Evolutionary conservation across 2,113 vertebrate genomes (phyloP).

Genomic region (Leuciscus idus): DNA sequence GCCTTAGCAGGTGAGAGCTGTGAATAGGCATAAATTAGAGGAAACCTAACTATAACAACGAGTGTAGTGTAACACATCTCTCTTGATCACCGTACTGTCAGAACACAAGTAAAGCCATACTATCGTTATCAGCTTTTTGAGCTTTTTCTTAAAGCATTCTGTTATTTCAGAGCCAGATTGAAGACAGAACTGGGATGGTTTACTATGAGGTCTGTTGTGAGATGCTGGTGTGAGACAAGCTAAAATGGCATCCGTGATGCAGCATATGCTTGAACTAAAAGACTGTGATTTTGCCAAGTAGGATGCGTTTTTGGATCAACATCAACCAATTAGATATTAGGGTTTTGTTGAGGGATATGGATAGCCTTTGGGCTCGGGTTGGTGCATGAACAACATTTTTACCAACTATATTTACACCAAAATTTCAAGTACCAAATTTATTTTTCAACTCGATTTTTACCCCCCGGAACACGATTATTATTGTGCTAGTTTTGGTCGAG

Average conservation of each 20-base stretch:
- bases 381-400: not conserved
- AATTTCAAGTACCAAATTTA: not conserved
- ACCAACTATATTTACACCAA: not conserved
- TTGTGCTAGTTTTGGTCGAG: no score
- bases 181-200: constrained; percentile 9
- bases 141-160: not conserved
- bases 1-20: constrained; percentile 29
- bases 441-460: not conserved
- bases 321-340: not conserved
- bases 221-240: not conserved
- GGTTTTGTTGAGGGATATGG: not conserved
- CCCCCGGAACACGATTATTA: no score
- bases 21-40: constrained; percentile 40
- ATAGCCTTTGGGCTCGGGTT: not conserved
- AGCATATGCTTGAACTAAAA: constrained; percentile 9
- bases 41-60: constrained; percentile 9
- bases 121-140: not conserved
- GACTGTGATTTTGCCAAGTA: not conserved
- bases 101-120: not conserved
- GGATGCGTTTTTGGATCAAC: not conserved
- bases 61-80: constrained; percentile 8
- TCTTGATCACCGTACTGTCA: not conserved
- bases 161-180: not conserved
- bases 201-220: not conserved
- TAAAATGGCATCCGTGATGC: constrained; percentile 7